phyloP scores from a whole-genome alignment of 2,888 invertebrate species.

The Himalopsyche kuldschensis region DNA sequence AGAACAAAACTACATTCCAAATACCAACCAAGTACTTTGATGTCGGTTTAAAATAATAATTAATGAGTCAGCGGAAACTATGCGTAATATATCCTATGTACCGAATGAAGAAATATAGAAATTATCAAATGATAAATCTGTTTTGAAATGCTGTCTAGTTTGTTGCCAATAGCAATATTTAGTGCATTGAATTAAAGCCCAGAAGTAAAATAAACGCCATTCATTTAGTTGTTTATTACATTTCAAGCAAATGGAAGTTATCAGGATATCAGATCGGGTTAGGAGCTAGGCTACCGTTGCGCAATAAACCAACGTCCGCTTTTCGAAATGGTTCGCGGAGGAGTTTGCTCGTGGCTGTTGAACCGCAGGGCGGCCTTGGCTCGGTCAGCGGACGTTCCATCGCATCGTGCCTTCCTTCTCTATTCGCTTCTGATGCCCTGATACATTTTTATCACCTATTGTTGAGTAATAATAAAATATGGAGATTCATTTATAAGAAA shows the following conservation, averaged over 20 bases:
- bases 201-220: neutral
- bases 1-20: neutral
- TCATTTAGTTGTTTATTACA: neutral
- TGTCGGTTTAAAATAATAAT: neutral
- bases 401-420: conserved; percentile 9
- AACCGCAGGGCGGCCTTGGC: conserved; percentile 58
- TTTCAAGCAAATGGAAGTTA: neutral
- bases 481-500: too few species aligned
- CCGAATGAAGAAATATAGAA: too few species aligned
- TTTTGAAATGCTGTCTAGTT: too few species aligned
- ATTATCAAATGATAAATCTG: too few species aligned
- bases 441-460: conserved; percentile 11
- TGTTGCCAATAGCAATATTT: too few species aligned
- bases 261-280: conserved; percentile 5
- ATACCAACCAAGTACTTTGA: neutral
- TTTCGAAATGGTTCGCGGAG: conserved; percentile 6
- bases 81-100: too few species aligned
- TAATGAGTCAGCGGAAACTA: neutral
- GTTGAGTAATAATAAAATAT: neutral
- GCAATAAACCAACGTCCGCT: conserved; percentile 5
- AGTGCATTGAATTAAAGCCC: neutral
- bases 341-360: conserved; percentile 48
- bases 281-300: conserved; percentile 22
- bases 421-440: conserved; percentile 16
- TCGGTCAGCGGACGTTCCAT: conserved; percentile 40